Evolutionary conservation across 2,113 vertebrate species (phyloP).

Genomic region (Cyanoderma ruficeps): DNA sequence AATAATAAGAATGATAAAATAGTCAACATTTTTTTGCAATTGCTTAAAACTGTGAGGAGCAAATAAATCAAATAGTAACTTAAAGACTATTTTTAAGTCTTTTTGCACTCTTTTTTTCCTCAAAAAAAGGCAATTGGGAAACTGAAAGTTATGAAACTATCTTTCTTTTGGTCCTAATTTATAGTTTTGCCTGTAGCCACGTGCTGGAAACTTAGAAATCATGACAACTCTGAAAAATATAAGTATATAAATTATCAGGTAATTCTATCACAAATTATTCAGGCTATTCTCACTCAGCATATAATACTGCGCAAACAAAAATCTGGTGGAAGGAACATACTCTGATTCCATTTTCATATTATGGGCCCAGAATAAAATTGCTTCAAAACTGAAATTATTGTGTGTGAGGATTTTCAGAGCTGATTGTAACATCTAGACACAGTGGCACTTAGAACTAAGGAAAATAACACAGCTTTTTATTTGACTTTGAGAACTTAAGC

Average conservation of each 20-base stretch:
- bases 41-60: neutral
- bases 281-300: neutral
- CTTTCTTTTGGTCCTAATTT: slow-evolving; percentile 18
- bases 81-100: neutral
- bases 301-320: neutral
- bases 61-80: slow-evolving; percentile 59
- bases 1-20: slow-evolving; percentile 23
- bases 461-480: neutral
- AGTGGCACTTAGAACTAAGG: neutral
- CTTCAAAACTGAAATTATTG: neutral
- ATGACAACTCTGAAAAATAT: neutral
- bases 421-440: neutral
- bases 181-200: neutral
- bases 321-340: neutral
- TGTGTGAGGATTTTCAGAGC: neutral
- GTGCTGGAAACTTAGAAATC: neutral
- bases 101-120: neutral
- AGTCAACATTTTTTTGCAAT: slow-evolving; percentile 15
- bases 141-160: neutral
- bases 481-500: neutral
- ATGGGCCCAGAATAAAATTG: neutral
- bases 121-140: neutral
- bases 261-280: neutral
- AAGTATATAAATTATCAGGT: neutral
- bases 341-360: neutral